Conservation (phyloP, 1,140 invertebrate species). For the Procambarus clarkii region DNA sequence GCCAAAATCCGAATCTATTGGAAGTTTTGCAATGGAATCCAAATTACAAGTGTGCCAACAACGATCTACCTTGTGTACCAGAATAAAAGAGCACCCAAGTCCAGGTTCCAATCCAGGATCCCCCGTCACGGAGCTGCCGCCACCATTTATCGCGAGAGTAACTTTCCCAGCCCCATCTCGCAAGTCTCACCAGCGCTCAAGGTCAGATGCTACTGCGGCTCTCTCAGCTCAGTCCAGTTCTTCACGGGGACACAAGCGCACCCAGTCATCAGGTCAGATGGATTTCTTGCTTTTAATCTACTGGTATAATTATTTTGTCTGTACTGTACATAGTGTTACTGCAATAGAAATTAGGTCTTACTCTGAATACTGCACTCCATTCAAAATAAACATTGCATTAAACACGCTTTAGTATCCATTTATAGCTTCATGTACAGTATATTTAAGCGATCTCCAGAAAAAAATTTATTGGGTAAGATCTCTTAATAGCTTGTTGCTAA, state of each 20-base stretch:
- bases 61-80: constrained; percentile 55
- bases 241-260: constrained; percentile 70
- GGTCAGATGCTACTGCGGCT: constrained; percentile 90
- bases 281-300: neutral
- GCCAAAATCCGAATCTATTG: constrained; percentile 27
- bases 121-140: constrained; percentile 62
- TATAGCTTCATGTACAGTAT: no score
- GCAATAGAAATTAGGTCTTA: no score
- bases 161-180: constrained; percentile 73
- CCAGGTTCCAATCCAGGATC: constrained; percentile 67
- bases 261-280: constrained; percentile 72
- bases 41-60: neutral
- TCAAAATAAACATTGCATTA: no score
- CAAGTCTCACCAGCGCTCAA: constrained; percentile 90
- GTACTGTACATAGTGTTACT: no score
- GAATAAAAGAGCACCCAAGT: constrained; percentile 68
- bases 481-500: no score
- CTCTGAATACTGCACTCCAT: no score
- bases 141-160: constrained; percentile 50
- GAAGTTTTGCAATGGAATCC: neutral
- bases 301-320: no score
- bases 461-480: no score
- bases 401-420: no score
- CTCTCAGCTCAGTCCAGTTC: constrained; percentile 40
- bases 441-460: no score